Conservation (phyloP, 2,113 vertebrate genomes). For the Pipra filicauda region DNA sequence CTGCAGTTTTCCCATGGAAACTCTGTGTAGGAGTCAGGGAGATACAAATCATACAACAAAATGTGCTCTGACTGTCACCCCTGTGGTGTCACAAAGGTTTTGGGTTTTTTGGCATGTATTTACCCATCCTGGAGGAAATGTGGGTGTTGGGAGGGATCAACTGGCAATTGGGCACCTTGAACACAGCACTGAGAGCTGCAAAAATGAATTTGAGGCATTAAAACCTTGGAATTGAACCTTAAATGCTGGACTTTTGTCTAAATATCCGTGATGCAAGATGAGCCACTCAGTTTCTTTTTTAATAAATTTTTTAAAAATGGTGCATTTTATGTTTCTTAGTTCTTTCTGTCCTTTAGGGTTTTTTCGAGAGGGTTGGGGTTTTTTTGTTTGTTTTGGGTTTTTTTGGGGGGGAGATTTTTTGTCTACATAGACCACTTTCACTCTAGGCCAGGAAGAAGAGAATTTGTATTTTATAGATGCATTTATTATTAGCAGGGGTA, state of each 20-base stretch:
- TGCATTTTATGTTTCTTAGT: neutral
- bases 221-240: neutral
- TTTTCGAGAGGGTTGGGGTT: neutral
- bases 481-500: neutral
- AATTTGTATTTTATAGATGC: neutral
- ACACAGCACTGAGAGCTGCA: neutral
- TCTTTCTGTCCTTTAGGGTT: neutral
- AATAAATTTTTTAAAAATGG: neutral
- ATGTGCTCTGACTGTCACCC: neutral
- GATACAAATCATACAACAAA: neutral
- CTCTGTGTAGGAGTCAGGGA: neutral
- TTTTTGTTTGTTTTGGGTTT: neutral
- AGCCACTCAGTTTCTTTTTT: neutral
- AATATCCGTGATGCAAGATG: neutral
- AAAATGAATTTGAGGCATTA: neutral
- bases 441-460: neutral
- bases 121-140: neutral
- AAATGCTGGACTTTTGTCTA: neutral
- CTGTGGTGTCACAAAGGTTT: neutral
- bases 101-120: neutral
- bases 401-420: neutral
- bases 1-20: constrained; percentile 52
- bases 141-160: neutral
- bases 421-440: neutral
- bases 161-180: neutral